These are phyloP conservation scores for Pyrrhosoma nymphula DNA, from an alignment of 2,888 invertebrate species.

Conservation along the genomic window DNA sequence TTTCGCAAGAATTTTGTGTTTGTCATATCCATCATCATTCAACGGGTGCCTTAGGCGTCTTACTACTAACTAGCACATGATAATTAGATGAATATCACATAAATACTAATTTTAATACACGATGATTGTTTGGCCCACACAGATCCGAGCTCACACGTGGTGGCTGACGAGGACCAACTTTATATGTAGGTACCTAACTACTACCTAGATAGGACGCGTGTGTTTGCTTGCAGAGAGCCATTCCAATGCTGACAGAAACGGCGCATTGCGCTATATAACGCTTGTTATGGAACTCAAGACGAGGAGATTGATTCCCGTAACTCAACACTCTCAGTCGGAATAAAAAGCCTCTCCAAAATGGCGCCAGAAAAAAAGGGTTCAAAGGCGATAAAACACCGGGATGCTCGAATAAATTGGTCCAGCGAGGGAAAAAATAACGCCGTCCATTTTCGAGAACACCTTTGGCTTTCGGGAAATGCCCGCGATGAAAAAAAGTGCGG, in stretches of 20 bases:
- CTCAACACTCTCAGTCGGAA: neutral
- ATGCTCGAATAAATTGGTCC: neutral
- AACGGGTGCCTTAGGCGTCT: too few species aligned
- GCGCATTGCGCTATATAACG: neutral
- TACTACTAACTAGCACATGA: too few species aligned
- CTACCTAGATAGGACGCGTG: too few species aligned
- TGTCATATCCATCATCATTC: too few species aligned
- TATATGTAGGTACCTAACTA: too few species aligned
- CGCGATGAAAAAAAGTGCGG: neutral
- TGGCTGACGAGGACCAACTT: too few species aligned
- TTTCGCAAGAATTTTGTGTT: too few species aligned
- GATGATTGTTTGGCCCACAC: too few species aligned
- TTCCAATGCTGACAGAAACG: neutral
- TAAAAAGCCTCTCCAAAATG: neutral
- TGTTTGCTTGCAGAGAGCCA: neutral
- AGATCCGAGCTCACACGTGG: too few species aligned
- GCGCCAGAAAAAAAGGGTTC: neutral
- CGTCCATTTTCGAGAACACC: neutral
- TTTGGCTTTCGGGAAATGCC: constrained; percentile 19
- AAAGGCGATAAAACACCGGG: constrained; percentile 1
- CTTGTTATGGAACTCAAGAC: neutral
- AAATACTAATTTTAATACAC: too few species aligned
- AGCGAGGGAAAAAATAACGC: neutral
- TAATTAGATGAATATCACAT: too few species aligned
- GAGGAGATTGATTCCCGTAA: neutral